Percentiles rank a stretch among this genome's conserved stretches.
These are phyloP conservation scores for Entomyzon cyanotis DNA, from an alignment of 2,113 vertebrate genomes.

Conservation along the genomic window DNA sequence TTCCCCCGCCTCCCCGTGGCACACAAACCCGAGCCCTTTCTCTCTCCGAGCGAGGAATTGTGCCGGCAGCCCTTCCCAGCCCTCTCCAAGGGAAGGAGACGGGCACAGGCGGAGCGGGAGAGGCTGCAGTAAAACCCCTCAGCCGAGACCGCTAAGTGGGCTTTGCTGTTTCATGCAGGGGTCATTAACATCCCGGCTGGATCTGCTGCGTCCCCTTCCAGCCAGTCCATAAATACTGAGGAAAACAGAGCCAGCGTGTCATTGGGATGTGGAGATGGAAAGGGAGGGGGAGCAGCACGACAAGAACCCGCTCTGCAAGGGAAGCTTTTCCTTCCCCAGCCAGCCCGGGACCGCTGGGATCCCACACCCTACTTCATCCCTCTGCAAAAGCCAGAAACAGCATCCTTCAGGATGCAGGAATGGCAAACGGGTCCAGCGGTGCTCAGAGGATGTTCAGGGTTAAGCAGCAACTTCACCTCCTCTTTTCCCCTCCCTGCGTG, in stretches of 20 bases:
- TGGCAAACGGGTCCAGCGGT: accelerated
- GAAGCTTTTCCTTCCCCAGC: not conserved
- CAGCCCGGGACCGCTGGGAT: accelerated
- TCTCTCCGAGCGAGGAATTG: not conserved
- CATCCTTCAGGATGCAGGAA: not conserved
- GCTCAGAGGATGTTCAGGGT: not conserved
- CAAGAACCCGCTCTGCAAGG: not conserved
- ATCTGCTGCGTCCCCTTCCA: not conserved
- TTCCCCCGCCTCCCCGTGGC: not conserved
- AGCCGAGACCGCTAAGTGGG: not conserved
- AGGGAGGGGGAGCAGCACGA: not conserved
- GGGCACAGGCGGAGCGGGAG: not conserved
- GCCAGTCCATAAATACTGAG: conserved; percentile 41
- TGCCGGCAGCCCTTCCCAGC: not conserved
- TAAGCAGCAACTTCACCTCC: not conserved
- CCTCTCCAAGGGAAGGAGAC: not conserved
- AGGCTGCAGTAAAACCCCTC: conserved; percentile 35
- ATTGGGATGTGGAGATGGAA: not conserved
- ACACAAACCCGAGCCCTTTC: not conserved
- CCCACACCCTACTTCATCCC: not conserved
- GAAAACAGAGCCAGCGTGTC: not conserved
- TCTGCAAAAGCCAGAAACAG: not conserved
- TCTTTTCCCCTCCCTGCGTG: accelerated
- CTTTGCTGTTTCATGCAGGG: not conserved
- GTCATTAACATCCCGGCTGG: conserved; percentile 38